Base-by-base conservation (phyloP, 2,888 invertebrate genomes). In the Criorhina ranunculi region DNA sequence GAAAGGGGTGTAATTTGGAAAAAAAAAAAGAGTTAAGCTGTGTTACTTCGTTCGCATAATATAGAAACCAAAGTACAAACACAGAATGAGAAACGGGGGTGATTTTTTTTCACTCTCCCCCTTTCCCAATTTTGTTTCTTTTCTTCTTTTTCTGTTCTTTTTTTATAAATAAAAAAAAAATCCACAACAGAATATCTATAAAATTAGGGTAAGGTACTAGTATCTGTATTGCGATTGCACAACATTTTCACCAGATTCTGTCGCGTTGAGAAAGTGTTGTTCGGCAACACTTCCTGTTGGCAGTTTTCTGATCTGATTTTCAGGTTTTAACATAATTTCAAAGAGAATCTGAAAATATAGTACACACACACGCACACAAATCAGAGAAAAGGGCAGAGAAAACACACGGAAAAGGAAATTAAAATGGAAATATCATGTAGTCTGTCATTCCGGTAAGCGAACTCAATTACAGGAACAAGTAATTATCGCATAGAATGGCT, bases 1-100 rank as follows among this genome's bases (percentile, higher is more conserved):
- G 85, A 85, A 85, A 85, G 79, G 85, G 85, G 79, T 85, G 79
- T 85, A 85, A 85, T 85, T 85, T 79, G 85, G 75, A 70, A 82
- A 85, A 81, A 70, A 82, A 85, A 81, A 85, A 85, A 85, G 85
- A 85, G 85, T 85, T 85, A 85, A 85, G 85, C 85, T 85, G 85
- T 85, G 79, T 80, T 85, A 85, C 85, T 85, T 80, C 75, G 79
- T 79, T 79, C 79, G 85, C 85, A 85, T 85, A 85, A 80, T 85
- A 85, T 70, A 76, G 75, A 85, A 80, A 85, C 85, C 85, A 85
- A 85, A 85, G 85, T 85, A 85, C 85, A 80, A 85, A 76, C 85
- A 85, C 24, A 85, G 79, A 85, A 85, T 79, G 24, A 77, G 64
- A 83, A 85, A 83, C 70, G 60, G 79, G 85, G 83, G 73, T 79